Evolutionary conservation across 2,113 vertebrate genomes (phyloP).

Genomic region (Pseudolaguvia tuberculata): DNA sequence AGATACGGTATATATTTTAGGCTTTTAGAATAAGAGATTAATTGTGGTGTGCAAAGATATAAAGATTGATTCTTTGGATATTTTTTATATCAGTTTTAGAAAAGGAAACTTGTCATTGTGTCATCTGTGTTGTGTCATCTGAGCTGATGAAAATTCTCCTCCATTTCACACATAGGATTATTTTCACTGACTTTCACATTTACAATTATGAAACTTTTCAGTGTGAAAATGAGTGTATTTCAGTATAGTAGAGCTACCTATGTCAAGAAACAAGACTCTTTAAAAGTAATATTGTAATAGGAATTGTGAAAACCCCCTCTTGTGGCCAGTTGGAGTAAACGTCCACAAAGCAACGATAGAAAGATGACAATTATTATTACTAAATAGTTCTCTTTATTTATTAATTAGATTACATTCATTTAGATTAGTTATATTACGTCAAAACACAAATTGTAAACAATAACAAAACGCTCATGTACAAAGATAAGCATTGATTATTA

Average conservation of each 20-base stretch:
- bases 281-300: too few relatives aligned
- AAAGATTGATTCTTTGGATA: neutral
- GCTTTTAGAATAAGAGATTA: too few relatives aligned
- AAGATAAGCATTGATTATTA: neutral
- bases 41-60: too few relatives aligned
- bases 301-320: conserved; percentile 17
- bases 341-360: neutral
- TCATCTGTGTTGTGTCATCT: neutral
- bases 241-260: too few relatives aligned
- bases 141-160: neutral
- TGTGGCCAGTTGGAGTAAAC: conserved; percentile 13
- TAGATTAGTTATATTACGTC: conserved; percentile 4
- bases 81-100: neutral
- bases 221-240: neutral
- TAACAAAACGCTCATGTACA: neutral
- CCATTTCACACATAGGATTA: neutral
- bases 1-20: too few relatives aligned
- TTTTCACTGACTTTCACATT: neutral
- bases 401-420: neutral
- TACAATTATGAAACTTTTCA: neutral
- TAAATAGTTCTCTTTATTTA: conserved; percentile 22
- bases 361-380: neutral
- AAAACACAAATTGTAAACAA: neutral
- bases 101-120: neutral
- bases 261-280: neutral